These are phyloP conservation scores for Campoplex capitator DNA, from an alignment of 2,888 invertebrate genomes.

Conservation along the genomic window DNA sequence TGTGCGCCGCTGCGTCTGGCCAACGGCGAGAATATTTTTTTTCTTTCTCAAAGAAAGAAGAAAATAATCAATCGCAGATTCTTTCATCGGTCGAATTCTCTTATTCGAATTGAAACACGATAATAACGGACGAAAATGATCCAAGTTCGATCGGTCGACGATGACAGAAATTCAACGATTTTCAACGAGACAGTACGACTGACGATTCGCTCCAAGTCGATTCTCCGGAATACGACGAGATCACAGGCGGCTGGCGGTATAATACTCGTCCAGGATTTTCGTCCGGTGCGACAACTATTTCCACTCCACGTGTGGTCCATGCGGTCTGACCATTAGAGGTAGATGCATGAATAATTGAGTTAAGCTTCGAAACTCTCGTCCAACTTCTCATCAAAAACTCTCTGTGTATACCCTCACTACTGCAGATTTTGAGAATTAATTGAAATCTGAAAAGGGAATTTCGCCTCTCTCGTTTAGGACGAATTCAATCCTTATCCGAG, in stretches of 20 bases:
- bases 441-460: slow-evolving; percentile 71
- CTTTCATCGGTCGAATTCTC: slow-evolving; percentile 38
- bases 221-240: slow-evolving; percentile 25
- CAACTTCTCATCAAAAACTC: slow-evolving; percentile 63
- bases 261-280: slow-evolving; percentile 65
- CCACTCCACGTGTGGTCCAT: slow-evolving; percentile 73
- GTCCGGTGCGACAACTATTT: slow-evolving; percentile 73
- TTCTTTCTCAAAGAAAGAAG: neutral
- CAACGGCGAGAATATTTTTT: slow-evolving; percentile 56
- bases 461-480: slow-evolving; percentile 66
- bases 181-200: slow-evolving; percentile 25
- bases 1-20: slow-evolving; percentile 33
- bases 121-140: neutral
- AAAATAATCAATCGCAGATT: slow-evolving; percentile 48
- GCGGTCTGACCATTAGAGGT: slow-evolving; percentile 72
- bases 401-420: slow-evolving; percentile 18
- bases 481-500: slow-evolving; percentile 57
- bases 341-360: slow-evolving; percentile 76
- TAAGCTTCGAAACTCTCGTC: slow-evolving; percentile 65
- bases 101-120: neutral
- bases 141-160: slow-evolving; percentile 8
- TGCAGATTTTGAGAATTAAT: slow-evolving; percentile 70
- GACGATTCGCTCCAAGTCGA: slow-evolving; percentile 11
- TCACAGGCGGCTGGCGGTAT: slow-evolving; percentile 49
- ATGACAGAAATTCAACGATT: neutral